Conservation (phyloP, 1,140 invertebrate species). For the Monochamus saltuarius region DNA sequence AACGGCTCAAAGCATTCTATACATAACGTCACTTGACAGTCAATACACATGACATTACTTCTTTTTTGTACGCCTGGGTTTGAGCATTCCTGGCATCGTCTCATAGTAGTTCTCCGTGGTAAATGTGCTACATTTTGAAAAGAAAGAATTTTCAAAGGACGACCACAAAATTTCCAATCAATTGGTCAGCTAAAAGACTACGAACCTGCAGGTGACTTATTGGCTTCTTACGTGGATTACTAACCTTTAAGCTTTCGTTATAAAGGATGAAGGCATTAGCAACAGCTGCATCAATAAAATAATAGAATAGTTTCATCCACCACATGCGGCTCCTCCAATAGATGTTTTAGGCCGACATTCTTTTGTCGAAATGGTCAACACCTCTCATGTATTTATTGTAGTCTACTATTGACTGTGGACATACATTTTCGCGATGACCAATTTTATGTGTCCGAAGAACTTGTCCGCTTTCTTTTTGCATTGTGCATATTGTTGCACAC, state of each 20-base stretch:
- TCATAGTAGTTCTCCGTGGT: too few relatives aligned
- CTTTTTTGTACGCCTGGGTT: too few relatives aligned
- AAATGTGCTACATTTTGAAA: too few relatives aligned
- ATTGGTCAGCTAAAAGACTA: too few relatives aligned
- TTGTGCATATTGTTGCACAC: not conserved
- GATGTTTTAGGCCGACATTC: not conserved
- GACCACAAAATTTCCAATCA: too few relatives aligned
- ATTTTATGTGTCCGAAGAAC: not conserved
- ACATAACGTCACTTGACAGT: too few relatives aligned
- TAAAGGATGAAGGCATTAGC: not conserved
- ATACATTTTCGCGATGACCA: not conserved
- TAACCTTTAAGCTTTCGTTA: not conserved
- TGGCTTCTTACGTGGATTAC: too few relatives aligned
- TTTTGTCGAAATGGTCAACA: not conserved
- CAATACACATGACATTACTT: too few relatives aligned
- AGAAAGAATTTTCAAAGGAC: too few relatives aligned
- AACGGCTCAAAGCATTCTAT: too few relatives aligned
- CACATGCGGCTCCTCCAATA: not conserved
- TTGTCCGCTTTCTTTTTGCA: not conserved
- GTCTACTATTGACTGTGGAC: not conserved
- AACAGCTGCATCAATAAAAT: not conserved
- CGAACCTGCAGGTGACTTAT: too few relatives aligned
- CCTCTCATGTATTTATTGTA: slow-evolving; percentile 1
- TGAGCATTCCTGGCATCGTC: too few relatives aligned
- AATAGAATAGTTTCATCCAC: not conserved